These are phyloP conservation scores for Orycteropus afer DNA, from an alignment of 2,113 vertebrate genomes.

Conservation along the genomic window DNA sequence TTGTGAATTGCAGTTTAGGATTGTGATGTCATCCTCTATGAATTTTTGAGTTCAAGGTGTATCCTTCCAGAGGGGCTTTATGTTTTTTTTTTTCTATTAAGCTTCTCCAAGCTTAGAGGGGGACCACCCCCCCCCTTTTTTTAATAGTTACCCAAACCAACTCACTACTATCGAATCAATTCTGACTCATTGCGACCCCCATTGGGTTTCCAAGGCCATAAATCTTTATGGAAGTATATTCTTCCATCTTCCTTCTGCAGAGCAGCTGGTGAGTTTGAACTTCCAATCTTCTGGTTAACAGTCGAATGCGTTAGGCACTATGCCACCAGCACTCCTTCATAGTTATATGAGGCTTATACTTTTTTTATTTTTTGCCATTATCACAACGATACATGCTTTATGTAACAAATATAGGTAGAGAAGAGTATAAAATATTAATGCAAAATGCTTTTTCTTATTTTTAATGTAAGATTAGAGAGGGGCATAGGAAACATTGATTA, in stretches of 20 bases:
- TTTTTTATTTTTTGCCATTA: neutral
- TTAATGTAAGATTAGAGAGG: neutral
- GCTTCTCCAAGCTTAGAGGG: neutral
- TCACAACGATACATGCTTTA: neutral
- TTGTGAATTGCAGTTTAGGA: neutral
- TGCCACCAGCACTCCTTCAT: too few relatives aligned
- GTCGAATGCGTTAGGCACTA: too few relatives aligned
- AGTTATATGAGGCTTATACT: neutral
- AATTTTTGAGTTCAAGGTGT: neutral
- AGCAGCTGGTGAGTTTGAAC: too few relatives aligned
- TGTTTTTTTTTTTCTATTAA: slow-evolving; percentile 26
- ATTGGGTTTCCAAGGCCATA: too few relatives aligned
- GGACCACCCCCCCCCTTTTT: too few relatives aligned
- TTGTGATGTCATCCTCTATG: neutral
- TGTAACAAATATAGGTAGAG: neutral
- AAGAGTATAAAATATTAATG: neutral
- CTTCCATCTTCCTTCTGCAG: too few relatives aligned
- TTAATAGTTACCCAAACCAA: too few relatives aligned
- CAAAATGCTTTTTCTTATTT: slow-evolving; percentile 7
- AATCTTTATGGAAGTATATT: too few relatives aligned
- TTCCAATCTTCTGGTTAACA: too few relatives aligned
- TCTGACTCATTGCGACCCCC: too few relatives aligned
- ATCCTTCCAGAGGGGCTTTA: neutral
- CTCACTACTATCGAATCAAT: too few relatives aligned
- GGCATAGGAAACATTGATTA: neutral